Evolutionary conservation across 2,113 vertebrate species (phyloP).

Genomic region (Carlito syrichta): DNA sequence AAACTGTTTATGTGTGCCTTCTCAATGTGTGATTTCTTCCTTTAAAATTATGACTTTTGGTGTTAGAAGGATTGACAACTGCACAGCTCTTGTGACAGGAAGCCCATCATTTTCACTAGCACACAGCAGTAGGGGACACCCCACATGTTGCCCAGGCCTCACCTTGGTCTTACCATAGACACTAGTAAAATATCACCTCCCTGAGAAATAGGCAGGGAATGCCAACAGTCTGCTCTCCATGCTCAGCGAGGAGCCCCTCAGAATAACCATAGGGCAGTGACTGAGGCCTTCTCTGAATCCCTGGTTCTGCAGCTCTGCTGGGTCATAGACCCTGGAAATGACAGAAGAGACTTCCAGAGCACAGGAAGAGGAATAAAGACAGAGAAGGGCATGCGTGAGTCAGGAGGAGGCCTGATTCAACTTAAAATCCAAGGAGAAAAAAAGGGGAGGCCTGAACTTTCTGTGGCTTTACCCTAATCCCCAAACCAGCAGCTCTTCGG

Average conservation of each 20-base stretch:
- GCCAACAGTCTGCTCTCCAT: not conserved
- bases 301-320: not conserved
- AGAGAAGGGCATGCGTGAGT: accelerated
- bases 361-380: not conserved
- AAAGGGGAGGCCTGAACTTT: not conserved
- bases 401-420: accelerated
- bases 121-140: accelerated
- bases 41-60: not conserved
- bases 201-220: not conserved
- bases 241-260: not conserved
- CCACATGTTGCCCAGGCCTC: not conserved
- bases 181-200: not conserved
- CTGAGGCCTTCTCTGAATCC: not conserved
- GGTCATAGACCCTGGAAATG: not conserved
- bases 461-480: not conserved
- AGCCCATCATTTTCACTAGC: not conserved
- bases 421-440: too few species aligned
- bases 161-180: not conserved
- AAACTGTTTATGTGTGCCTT: not conserved
- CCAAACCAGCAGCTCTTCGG: not conserved
- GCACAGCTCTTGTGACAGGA: not conserved
- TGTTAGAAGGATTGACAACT: not conserved
- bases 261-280: not conserved
- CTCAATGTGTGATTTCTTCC: not conserved
- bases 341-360: not conserved